Evolutionary conservation across 2,888 invertebrate genomes (phyloP).

Genomic region (Drosophila mayaguana): DNA sequence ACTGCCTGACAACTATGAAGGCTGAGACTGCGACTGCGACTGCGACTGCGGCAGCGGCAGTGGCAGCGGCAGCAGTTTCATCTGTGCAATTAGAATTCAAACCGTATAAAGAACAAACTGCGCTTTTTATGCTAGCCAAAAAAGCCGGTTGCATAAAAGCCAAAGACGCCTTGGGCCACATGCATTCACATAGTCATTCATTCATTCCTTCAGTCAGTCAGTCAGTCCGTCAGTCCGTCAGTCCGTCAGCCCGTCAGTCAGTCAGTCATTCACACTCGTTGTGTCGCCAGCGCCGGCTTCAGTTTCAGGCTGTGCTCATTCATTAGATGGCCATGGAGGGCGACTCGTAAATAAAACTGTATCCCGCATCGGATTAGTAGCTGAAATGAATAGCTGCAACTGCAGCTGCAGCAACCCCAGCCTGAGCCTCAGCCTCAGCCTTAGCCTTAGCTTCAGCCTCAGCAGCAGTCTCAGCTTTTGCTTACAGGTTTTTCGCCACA

Average conservation of each 20-base stretch:
- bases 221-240: constrained; percentile 25
- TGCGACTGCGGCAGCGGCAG: constrained; percentile 5
- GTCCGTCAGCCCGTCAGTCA: constrained; percentile 28
- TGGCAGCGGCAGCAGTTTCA: constrained; percentile 32
- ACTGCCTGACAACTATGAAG: constrained; percentile 17
- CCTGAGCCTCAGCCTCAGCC: constrained; percentile 1
- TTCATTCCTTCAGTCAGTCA: constrained; percentile 10
- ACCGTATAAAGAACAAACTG: constrained; percentile 58
- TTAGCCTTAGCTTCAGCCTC: background rate
- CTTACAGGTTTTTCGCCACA: constrained; percentile 11
- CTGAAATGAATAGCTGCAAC: constrained; percentile 66
- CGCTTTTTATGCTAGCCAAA: constrained; percentile 48
- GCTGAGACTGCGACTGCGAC: background rate
- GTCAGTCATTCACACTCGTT: constrained; percentile 53
- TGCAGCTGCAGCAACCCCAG: constrained; percentile 7
- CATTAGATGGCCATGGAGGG: constrained; percentile 59
- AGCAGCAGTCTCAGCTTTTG: constrained; percentile 6
- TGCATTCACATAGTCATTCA: constrained; percentile 34
- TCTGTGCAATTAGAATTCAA: constrained; percentile 64
- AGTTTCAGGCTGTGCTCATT: constrained; percentile 57
- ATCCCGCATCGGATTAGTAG: constrained; percentile 70
- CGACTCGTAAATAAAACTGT: constrained; percentile 61
- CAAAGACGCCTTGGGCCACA: constrained; percentile 43
- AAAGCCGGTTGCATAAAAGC: constrained; percentile 38
- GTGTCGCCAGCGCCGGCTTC: constrained; percentile 41